These are phyloP conservation scores for Philopotamus ludificatus DNA, from an alignment of 1,140 invertebrate genomes.

Conservation along the genomic window DNA sequence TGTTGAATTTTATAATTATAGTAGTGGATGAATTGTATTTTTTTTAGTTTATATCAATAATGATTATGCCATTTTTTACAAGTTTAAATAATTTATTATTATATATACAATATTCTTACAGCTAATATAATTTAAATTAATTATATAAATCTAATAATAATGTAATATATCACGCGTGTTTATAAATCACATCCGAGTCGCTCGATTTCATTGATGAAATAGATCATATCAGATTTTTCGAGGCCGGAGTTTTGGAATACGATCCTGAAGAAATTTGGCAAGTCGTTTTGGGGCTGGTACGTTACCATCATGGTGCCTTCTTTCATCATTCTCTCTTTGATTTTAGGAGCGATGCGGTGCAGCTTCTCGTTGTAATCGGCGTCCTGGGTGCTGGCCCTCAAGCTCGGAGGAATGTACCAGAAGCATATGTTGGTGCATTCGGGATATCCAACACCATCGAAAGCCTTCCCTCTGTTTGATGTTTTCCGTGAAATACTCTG, in stretches of 20 bases:
- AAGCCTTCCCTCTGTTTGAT: slow-evolving; percentile 72
- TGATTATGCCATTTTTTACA: too few relatives aligned
- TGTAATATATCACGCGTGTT: slow-evolving; percentile 24
- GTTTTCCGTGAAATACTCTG: slow-evolving; percentile 67
- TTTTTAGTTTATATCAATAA: too few relatives aligned
- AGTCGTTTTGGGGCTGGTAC: slow-evolving; percentile 80
- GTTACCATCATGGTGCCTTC: slow-evolving; percentile 93
- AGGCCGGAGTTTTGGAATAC: slow-evolving; percentile 88
- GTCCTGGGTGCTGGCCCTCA: slow-evolving; percentile 61
- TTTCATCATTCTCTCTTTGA: slow-evolving; percentile 94
- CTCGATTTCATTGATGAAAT: slow-evolving; percentile 85
- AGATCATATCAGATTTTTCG: slow-evolving; percentile 77
- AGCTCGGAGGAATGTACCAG: slow-evolving; percentile 86
- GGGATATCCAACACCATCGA: slow-evolving; percentile 73
- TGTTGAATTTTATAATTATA: too few relatives aligned
- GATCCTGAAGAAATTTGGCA: slow-evolving; percentile 91
- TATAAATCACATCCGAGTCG: slow-evolving; percentile 71
- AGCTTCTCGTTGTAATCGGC: slow-evolving; percentile 67
- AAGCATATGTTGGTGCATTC: slow-evolving; percentile 95
- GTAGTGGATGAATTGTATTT: too few relatives aligned
- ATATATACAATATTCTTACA: too few relatives aligned
- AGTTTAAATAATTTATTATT: too few relatives aligned
- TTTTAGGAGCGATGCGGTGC: slow-evolving; percentile 82
- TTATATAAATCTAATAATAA: neutral
- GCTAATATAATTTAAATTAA: too few relatives aligned